Percentiles rank a stretch among this genome's conserved stretches.
Conservation (phyloP, 2,888 invertebrate species). For the Ypsolopha sequella region DNA sequence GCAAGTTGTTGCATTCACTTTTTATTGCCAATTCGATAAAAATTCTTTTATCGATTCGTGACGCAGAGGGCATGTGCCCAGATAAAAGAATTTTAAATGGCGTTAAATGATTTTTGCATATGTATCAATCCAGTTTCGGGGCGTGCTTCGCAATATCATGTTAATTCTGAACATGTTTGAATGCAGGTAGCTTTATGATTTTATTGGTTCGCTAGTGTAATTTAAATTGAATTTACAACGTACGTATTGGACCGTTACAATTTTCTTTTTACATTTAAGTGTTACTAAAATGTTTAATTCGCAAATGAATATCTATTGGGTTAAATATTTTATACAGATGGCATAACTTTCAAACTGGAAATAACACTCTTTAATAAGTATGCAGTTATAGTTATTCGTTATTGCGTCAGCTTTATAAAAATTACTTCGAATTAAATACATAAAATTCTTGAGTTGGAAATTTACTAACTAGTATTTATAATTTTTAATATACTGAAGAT, state of each 20-base stretch:
- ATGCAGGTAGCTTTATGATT: slow-evolving; percentile 24
- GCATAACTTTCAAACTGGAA: background rate
- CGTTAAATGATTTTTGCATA: slow-evolving; percentile 68
- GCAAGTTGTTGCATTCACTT: slow-evolving; percentile 33
- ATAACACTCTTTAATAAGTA: background rate
- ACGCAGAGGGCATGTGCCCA: slow-evolving; percentile 49
- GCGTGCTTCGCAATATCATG: slow-evolving; percentile 7
- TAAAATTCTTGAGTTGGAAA: too few species aligned
- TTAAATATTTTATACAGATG: background rate
- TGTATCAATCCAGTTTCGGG: slow-evolving; percentile 11
- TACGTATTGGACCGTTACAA: slow-evolving; percentile 53
- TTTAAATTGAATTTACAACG: slow-evolving; percentile 49
- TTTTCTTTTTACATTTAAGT: slow-evolving; percentile 21
- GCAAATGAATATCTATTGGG: slow-evolving; percentile 5
- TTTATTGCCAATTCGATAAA: slow-evolving; percentile 54
- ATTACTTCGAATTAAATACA: too few species aligned
- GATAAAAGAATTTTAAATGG: slow-evolving; percentile 55
- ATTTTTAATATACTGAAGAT: too few species aligned
- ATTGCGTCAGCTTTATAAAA: too few species aligned
- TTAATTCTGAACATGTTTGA: slow-evolving; percentile 5
- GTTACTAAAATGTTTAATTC: background rate
- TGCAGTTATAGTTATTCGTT: background rate
- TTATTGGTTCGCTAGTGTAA: slow-evolving; percentile 43
- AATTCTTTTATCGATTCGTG: slow-evolving; percentile 52
- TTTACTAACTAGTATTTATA: too few species aligned